phyloP scores from a whole-genome alignment of 2,888 invertebrate species.

The Erebia epiphron region DNA sequence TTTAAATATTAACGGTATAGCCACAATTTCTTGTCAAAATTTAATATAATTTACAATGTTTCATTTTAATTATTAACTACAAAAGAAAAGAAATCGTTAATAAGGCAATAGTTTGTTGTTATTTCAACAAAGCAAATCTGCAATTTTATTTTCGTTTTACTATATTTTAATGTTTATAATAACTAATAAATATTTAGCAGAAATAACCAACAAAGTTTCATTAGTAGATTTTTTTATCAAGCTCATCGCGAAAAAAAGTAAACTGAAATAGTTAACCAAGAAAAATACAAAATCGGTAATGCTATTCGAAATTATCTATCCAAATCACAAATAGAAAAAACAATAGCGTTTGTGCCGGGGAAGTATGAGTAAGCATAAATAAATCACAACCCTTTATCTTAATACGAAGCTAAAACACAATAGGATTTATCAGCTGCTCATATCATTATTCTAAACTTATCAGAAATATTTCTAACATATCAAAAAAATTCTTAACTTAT shows the following conservation, averaged over 20 bases:
- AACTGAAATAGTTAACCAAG: background rate
- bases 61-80: background rate
- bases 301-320: constrained; percentile 24
- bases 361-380: constrained; percentile 8
- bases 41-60: background rate
- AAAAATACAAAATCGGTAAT: constrained; percentile 1
- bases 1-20: background rate
- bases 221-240: no score
- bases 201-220: no score
- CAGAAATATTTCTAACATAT: background rate
- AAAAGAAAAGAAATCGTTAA: background rate
- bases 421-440: background rate
- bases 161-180: no score
- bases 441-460: background rate
- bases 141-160: no score
- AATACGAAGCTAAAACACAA: constrained; percentile 16
- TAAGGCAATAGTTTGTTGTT: no score
- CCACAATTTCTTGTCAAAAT: background rate
- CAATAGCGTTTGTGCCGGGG: constrained; percentile 23
- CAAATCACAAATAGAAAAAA: constrained; percentile 20
- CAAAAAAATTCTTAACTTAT: no score
- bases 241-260: no score
- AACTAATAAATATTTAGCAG: no score
- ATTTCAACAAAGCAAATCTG: no score
- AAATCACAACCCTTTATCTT: constrained; percentile 21